Evolutionary conservation across 2,797 vertebrate species (phyloP).

Genomic region (Thripadectes ignobilis): DNA sequence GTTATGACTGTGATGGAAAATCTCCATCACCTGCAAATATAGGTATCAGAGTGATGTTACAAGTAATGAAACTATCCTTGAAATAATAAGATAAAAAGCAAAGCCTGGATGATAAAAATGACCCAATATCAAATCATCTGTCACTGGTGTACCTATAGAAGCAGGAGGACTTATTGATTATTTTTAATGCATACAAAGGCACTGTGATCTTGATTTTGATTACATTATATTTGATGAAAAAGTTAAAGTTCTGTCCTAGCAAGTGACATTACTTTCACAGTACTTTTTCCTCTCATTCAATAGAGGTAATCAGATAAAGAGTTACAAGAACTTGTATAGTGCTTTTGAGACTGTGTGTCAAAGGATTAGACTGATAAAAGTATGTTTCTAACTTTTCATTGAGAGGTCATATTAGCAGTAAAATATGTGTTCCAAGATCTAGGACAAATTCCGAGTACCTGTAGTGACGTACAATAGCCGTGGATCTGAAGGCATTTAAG

Average conservation of each 20-base stretch:
- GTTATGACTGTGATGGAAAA: not conserved
- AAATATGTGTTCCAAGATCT: not conserved
- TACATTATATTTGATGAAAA: not conserved
- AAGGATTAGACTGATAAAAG: not conserved
- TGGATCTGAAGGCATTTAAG: not conserved
- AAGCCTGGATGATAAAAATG: not conserved
- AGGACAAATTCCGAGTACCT: not conserved
- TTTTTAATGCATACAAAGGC: not conserved
- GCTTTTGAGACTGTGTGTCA: not conserved
- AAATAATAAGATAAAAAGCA: constrained; percentile 14
- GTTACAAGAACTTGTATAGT: not conserved
- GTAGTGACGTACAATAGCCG: not conserved
- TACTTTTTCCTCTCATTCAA: not conserved
- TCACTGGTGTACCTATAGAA: not conserved
- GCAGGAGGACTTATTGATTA: not conserved
- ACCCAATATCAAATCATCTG: not conserved
- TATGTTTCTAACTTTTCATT: not conserved
- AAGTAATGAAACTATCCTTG: not conserved
- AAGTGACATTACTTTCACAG: not conserved
- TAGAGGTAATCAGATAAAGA: not conserved
- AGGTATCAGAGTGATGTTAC: not conserved
- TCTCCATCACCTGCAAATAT: not conserved
- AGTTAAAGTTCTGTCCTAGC: not conserved
- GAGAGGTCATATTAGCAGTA: not conserved
- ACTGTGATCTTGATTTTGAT: not conserved